Percentiles rank a stretch among this genome's conserved stretches.
Conservation (phyloP, 2,797 vertebrate genomes). For the Triplophysa bombifrons region DNA sequence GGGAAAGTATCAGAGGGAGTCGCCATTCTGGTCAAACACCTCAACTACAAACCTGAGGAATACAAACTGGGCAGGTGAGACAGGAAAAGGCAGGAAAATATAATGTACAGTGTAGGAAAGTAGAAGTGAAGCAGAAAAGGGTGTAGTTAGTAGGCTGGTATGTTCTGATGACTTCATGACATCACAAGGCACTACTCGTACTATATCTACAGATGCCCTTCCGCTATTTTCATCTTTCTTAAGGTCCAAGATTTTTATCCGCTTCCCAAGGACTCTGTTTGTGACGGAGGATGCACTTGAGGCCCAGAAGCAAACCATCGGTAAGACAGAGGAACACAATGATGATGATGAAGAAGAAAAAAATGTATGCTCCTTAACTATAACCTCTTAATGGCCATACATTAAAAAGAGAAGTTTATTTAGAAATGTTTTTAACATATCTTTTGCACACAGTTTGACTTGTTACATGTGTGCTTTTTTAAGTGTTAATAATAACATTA, state of each 20-base stretch:
- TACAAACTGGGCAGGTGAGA: slow-evolving; percentile 94
- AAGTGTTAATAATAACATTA: not conserved
- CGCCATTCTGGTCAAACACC: slow-evolving; percentile 86
- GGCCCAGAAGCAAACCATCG: slow-evolving; percentile 88
- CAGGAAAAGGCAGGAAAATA: not conserved
- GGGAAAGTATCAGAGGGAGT: slow-evolving; percentile 88
- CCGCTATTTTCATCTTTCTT: not conserved
- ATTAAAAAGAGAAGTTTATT: no score
- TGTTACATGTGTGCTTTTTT: not conserved
- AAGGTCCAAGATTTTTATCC: slow-evolving; percentile 98
- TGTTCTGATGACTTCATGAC: no score
- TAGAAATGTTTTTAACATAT: not conserved
- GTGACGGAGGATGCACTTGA: slow-evolving; percentile 93
- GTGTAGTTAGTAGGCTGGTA: no score
- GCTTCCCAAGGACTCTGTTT: slow-evolving; percentile 96
- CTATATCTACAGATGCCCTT: no score
- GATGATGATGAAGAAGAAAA: not conserved
- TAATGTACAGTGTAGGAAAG: no score
- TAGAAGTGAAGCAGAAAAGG: no score
- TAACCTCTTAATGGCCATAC: no score
- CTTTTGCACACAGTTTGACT: not conserved
- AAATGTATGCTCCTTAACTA: not conserved
- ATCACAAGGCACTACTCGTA: no score
- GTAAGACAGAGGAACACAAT: slow-evolving; percentile 69
- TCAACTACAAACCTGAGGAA: slow-evolving; percentile 93